Evolutionary conservation across 2,888 invertebrate genomes (phyloP), one percentile per base, ranked within the genome.

Genomic region (Tortricodes alternella): DNA sequence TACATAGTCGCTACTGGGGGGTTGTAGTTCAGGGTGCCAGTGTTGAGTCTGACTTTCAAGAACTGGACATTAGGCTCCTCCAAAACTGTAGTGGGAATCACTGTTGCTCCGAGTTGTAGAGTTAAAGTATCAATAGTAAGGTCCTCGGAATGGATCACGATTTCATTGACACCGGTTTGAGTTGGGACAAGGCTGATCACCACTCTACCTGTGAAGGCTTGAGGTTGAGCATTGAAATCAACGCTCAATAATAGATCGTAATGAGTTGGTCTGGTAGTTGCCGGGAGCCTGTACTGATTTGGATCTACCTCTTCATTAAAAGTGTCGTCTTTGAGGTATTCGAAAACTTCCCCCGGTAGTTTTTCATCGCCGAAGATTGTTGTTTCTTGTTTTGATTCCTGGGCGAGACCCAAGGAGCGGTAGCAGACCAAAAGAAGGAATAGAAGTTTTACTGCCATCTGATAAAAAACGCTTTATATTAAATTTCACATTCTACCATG

Each of bases 381-480:
- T 27, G 27, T 27, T 3, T 9, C 9, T 6, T 6, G 9, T 3
- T 9, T 1, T 8, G 27, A 4, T 8, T 27, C n/a, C 27, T 27
- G 27, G 4, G 27, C n/a, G 27, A 27, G 27, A n/a, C 27, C n/a
- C 9, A 3, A n/a, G 27, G 27, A 9, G n/a, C 27, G n/a, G n/a
- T 27, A 27, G 27, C 27, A 27, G 3, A 61, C 71, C 50, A 73
- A 49, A 2, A 71, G 68, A 18, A 84, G 53, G 44, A 82, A 55
- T 39, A 82, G 23, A 3, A 80, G 52, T 56, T 68, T 71, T 60
- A 72, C 62, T 35, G 77, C 83, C 89, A 89, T 87, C 88, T 88
- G 63, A 44, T n/a, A n/a, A n/a, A n/a, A n/a, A n/a, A n/a, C n/a
- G n/a, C n/a, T n/a, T n/a, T n/a, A n/a, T n/a, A n/a, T n/a, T n/a